These are phyloP conservation scores for Platycheirus rosarum DNA, from an alignment of 2,888 invertebrate species.

Conservation along the genomic window DNA sequence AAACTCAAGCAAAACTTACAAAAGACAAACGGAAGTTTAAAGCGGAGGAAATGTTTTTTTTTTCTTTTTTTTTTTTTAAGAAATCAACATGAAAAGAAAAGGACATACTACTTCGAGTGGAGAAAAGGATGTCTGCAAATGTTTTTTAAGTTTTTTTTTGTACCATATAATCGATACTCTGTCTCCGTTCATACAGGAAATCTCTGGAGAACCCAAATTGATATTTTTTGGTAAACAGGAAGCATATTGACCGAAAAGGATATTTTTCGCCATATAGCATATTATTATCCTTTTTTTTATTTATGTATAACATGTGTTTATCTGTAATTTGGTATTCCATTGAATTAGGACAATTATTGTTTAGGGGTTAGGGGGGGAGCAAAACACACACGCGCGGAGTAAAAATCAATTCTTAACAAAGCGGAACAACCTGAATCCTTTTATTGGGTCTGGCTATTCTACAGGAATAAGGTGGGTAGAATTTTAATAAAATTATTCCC, in stretches of 20 bases:
- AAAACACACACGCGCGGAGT: not conserved
- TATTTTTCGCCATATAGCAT: conserved; percentile 25
- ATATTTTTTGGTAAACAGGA: conserved; percentile 2
- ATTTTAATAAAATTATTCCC: conserved; percentile 61
- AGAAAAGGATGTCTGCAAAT: not conserved
- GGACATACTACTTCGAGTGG: not conserved
- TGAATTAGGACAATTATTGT: conserved; percentile 36
- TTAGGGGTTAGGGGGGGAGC: not conserved
- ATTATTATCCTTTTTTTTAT: conserved; percentile 37
- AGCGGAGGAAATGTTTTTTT: conserved; percentile 31
- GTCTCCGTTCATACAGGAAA: not conserved
- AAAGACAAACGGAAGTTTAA: conserved; percentile 51
- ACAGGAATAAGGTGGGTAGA: conserved; percentile 15
- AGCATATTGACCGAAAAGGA: conserved; percentile 36
- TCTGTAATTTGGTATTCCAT: conserved; percentile 49
- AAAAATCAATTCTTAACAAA: conserved; percentile 52
- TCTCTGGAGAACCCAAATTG: not conserved
- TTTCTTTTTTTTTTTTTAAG: not conserved
- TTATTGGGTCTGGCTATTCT: conserved; percentile 22
- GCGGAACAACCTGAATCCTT: not conserved
- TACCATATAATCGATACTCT: conserved; percentile 51
- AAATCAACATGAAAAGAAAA: not conserved
- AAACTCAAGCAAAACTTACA: conserved; percentile 12
- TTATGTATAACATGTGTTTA: conserved; percentile 27
- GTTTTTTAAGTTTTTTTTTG: not conserved